Evolutionary conservation across 2,113 vertebrate genomes (phyloP).

Genomic region (Vulpes ferrilata): DNA sequence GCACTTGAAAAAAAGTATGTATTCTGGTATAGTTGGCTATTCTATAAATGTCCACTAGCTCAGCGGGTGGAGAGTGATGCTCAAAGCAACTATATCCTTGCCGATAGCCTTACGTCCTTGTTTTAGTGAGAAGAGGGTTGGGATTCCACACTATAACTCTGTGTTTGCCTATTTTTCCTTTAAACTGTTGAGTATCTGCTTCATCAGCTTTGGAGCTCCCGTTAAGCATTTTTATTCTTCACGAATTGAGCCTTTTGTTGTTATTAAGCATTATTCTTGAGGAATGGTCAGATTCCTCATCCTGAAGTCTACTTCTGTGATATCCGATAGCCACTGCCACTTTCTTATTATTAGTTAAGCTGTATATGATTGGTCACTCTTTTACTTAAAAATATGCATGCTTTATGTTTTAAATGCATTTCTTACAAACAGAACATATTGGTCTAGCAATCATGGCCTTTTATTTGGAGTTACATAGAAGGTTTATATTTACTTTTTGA

Average conservation of each 20-base stretch:
- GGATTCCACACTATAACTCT: not conserved
- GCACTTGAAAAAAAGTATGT: not conserved
- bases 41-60: not conserved
- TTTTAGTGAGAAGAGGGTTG: not conserved
- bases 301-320: not conserved
- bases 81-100: not conserved
- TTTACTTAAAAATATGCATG: not conserved
- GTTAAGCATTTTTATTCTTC: constrained; percentile 18
- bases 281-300: not conserved
- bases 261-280: not conserved
- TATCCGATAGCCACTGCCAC: not conserved
- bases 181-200: not conserved
- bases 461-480: not conserved
- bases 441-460: not conserved
- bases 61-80: not conserved
- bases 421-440: not conserved
- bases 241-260: not conserved
- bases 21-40: not conserved
- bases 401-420: not conserved
- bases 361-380: not conserved
- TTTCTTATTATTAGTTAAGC: not conserved
- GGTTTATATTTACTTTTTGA: constrained; percentile 26
- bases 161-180: not conserved
- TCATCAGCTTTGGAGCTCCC: not conserved
- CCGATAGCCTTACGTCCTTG: not conserved